Base-by-base conservation (phyloP, 2,888 invertebrate species). In the Cephalotes varians region DNA sequence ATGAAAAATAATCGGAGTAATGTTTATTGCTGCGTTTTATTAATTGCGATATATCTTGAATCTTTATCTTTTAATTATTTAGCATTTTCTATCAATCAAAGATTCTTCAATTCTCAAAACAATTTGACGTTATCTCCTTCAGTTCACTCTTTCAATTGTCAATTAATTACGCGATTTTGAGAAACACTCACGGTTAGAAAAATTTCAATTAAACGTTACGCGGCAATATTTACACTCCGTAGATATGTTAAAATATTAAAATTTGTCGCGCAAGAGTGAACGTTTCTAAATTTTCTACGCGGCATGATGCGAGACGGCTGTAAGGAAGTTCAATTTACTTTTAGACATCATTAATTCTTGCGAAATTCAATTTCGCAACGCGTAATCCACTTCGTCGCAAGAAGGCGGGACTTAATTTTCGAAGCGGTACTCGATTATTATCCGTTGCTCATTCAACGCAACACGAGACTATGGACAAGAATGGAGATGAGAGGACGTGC, bases 321-420 rank as follows among this genome's bases (percentile, higher is more conserved):
- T 56, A 25, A 56, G 28, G 34, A 58, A 54, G 67, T 47, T 77
- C 56, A 77, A 77, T 77, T 77, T 77, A 69, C 56, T 69, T 69
- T 77, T 69, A 56, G 69, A 69, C 44, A 56, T 77, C 69, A 77
- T 77, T 77, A 77, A 77, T 77, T 77, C 77, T 77, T 69, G 77
- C 69, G 44, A 77, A 77, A 77, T 77, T 69, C 77, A 77, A 77
- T 77, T 56, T 77, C 71, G 62, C 28, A 34, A 62, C 60, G 62
- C 62, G 56, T 77, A 77, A 69, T 77, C 56, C 71, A 58, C 77
- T 71, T 58, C 37, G 69, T 69, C 77, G 77, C 71, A 18, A 79
- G 77, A 71, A 79, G 77, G 71, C 77, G 71, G 71, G 77, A 71
- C 71, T 79, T 71, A 56, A 79, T 79, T 71, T 71, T 71, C 71